Conservation (phyloP, 2,888 invertebrate species). For the Adelphocoris suturalis region DNA sequence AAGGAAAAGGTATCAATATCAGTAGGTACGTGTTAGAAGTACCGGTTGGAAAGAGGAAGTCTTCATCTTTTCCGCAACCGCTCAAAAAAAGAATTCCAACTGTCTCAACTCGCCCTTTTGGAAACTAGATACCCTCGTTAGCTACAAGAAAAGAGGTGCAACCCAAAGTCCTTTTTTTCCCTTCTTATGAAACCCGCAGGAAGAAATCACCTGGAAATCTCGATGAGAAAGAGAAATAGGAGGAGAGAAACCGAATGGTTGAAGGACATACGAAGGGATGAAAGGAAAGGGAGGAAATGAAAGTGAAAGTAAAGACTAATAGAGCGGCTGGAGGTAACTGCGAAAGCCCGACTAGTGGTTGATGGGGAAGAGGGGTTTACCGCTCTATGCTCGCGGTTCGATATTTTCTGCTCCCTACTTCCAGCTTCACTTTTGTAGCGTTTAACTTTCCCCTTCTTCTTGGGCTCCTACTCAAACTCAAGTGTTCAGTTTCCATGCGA, state of each 20-base stretch:
- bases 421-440: conserved; percentile 63
- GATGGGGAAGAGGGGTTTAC: neutral
- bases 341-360: neutral
- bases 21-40: no score
- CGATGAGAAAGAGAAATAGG: neutral
- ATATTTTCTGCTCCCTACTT: conserved; percentile 56
- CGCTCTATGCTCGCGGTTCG: conserved; percentile 57
- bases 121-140: conserved; percentile 28
- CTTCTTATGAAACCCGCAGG: neutral
- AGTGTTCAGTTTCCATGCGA: conserved; percentile 31
- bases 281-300: conserved; percentile 60
- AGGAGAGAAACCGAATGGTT: neutral
- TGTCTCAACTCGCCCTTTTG: neutral
- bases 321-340: conserved; percentile 56
- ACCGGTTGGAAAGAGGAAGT: no score
- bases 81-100: neutral
- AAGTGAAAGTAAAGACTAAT: conserved; percentile 67
- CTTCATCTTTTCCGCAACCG: neutral
- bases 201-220: neutral
- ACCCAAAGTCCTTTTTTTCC: neutral
- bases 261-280: conserved; percentile 48
- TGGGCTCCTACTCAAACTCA: conserved; percentile 20
- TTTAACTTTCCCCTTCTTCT: conserved; percentile 40
- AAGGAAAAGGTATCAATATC: no score
- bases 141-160: neutral